A percentile compares a stretch with the other conserved stretches of the same genome.
Conservation (phyloP, 53 echinoderm and acorn worm genomes). For the Zoroaster sp. region DNA sequence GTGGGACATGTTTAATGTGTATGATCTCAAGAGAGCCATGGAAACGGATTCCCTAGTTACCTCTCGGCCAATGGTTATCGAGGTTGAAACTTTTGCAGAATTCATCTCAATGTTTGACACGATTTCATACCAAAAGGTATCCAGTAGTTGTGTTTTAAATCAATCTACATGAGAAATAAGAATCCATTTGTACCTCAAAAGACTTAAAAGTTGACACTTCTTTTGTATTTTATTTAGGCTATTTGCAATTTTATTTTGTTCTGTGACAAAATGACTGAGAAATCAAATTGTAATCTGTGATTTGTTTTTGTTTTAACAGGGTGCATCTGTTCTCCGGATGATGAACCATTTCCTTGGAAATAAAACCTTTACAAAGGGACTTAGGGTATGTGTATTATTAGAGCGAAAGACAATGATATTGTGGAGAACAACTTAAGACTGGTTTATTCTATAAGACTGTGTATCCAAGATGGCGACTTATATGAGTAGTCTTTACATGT, state of each 20-base stretch:
- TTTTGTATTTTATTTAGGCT: no score
- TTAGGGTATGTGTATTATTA: slow-evolving; percentile 53
- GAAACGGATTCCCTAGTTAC: slow-evolving; percentile 81
- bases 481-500: no score
- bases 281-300: no score
- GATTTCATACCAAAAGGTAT: slow-evolving; percentile 92
- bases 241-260: no score
- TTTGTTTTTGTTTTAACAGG: slow-evolving; percentile 58
- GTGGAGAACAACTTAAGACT: not conserved
- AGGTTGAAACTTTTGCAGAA: slow-evolving; percentile 77
- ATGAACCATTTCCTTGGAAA: slow-evolving; percentile 80
- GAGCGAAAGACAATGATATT: not conserved
- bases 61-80: slow-evolving; percentile 86
- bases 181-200: not conserved
- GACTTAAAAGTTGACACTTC: not conserved
- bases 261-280: not conserved
- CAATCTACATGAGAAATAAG: not conserved
- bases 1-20: slow-evolving; percentile 76
- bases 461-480: no score
- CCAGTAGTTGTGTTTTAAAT: not conserved
- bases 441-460: no score
- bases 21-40: slow-evolving; percentile 70
- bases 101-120: slow-evolving; percentile 90
- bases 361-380: slow-evolving; percentile 71
- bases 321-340: slow-evolving; percentile 89